These are phyloP conservation scores for Oryctolagus cuniculus DNA, from an alignment of 2,113 vertebrate genomes.

Conservation along the genomic window DNA sequence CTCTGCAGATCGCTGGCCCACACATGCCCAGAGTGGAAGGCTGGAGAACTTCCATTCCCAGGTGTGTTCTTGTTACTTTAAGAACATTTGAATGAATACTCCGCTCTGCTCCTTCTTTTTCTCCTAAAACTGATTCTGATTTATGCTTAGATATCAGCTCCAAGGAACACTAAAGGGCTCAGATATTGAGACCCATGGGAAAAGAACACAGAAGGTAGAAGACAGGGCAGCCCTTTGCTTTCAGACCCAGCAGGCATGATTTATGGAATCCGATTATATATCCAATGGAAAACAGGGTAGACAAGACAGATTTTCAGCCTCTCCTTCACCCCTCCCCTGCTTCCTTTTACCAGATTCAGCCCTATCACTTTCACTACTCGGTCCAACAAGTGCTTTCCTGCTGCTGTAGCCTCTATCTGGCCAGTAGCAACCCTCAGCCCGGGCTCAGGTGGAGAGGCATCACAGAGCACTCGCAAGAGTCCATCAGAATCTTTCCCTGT, in stretches of 20 bases:
- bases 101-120: conserved; percentile 16
- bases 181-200: background rate
- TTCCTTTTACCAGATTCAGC: background rate
- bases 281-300: background rate
- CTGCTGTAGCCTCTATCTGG: background rate
- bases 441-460: background rate
- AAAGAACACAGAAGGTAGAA: background rate
- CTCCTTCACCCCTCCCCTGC: too few species aligned
- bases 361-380: background rate
- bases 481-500: background rate
- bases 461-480: background rate
- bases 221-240: background rate
- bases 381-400: background rate
- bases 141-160: background rate
- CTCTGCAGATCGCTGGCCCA: background rate
- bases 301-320: conserved; percentile 22
- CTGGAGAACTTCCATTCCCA: too few species aligned
- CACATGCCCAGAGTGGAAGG: background rate
- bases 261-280: background rate
- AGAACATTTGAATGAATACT: background rate
- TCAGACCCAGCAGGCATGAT: background rate
- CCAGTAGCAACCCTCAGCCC: background rate
- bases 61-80: background rate
- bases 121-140: background rate
- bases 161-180: background rate